Evolutionary conservation across 2,888 invertebrate species (phyloP).

Genomic region (Halictus quadricinctus): DNA sequence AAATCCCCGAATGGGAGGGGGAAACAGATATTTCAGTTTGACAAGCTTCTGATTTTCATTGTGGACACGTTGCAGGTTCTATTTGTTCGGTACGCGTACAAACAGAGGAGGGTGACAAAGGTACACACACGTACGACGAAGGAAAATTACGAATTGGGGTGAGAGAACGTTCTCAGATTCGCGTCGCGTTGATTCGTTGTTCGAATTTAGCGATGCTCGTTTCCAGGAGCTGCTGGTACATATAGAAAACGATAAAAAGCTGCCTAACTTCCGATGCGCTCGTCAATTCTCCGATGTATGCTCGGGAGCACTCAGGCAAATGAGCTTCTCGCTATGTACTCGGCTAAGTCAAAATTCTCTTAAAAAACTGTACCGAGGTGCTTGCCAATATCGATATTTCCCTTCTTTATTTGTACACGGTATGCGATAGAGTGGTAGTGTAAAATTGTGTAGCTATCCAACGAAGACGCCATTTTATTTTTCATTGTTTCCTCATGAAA

Average conservation of each 20-base stretch:
- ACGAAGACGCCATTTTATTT: background rate
- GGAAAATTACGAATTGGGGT: slow-evolving; percentile 33
- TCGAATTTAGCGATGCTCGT: slow-evolving; percentile 13
- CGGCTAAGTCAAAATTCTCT: background rate
- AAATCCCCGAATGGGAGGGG: slow-evolving; percentile 18
- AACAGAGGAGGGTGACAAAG: slow-evolving; percentile 37
- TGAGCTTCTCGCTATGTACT: slow-evolving; percentile 9
- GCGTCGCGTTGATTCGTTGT: slow-evolving; percentile 31
- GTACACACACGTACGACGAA: slow-evolving; percentile 27
- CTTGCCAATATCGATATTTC: background rate
- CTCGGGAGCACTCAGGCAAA: slow-evolving; percentile 39
- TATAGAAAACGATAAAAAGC: background rate
- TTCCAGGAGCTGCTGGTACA: background rate
- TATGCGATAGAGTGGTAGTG: background rate
- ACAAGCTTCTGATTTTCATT: slow-evolving; percentile 42
- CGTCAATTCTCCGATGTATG: slow-evolving; percentile 21
- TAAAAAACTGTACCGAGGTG: background rate
- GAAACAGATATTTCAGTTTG: slow-evolving; percentile 20
- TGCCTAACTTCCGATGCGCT: slow-evolving; percentile 2
- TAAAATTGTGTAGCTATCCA: background rate
- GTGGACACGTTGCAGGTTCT: slow-evolving; percentile 39
- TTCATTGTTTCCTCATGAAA: background rate
- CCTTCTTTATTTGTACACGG: background rate
- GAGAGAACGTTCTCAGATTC: slow-evolving; percentile 2
- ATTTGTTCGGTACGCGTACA: slow-evolving; percentile 40